Evolutionary conservation across 2,797 vertebrate species (phyloP).

Genomic region (Pygocentrus nattereri): DNA sequence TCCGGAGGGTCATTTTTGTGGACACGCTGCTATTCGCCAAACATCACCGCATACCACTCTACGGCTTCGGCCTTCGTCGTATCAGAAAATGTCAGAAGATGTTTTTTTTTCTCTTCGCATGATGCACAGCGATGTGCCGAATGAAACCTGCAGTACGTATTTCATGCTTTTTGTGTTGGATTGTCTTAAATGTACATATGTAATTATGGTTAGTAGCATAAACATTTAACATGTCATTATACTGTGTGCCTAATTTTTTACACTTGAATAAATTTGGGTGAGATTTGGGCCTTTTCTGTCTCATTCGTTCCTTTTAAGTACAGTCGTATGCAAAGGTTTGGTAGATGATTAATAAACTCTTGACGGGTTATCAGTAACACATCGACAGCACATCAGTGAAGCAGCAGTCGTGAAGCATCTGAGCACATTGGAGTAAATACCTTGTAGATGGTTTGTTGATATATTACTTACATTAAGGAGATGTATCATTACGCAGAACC

Average conservation of each 20-base stretch:
- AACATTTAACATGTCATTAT: constrained; percentile 54
- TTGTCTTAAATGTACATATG: constrained; percentile 69
- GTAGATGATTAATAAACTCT: no score
- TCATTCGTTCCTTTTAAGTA: neutral
- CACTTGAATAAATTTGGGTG: constrained; percentile 65
- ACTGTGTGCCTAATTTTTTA: constrained; percentile 67
- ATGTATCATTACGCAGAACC: no score
- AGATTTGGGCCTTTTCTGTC: neutral
- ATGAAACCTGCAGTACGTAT: constrained; percentile 2
- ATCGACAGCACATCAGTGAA: no score
- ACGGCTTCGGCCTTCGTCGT: neutral
- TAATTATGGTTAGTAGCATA: constrained; percentile 64
- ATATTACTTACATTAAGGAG: no score
- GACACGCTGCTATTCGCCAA: neutral
- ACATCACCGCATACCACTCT: neutral
- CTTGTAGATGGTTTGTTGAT: no score
- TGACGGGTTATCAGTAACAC: no score
- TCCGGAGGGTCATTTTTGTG: constrained; percentile 10
- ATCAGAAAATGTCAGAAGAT: neutral
- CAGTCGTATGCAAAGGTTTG: no score
- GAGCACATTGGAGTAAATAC: no score
- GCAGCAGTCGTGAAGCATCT: no score
- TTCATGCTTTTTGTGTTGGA: constrained; percentile 26
- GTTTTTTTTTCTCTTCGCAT: neutral
- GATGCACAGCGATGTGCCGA: neutral